phyloP scores from a whole-genome alignment of 2,888 invertebrate genomes.

The Eupeodes luniger region DNA sequence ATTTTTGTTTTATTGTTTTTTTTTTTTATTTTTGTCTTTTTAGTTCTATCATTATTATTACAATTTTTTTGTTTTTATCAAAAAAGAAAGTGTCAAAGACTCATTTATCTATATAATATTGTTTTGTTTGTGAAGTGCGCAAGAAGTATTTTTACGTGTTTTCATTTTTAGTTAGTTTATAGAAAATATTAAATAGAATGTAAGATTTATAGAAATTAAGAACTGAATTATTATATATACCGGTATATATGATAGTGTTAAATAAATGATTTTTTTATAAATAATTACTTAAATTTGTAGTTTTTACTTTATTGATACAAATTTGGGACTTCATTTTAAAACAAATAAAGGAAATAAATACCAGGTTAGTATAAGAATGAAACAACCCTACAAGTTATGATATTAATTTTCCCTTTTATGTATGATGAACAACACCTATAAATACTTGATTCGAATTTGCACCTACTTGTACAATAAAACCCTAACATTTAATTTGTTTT shows the following conservation, averaged over 20 bases:
- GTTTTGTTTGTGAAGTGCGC: conserved; percentile 51
- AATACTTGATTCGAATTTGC: too few species aligned
- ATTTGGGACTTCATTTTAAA: too few species aligned
- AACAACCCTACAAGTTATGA: too few species aligned
- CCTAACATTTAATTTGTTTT: too few species aligned
- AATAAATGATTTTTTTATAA: conserved; percentile 67
- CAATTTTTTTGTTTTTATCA: neutral
- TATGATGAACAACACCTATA: too few species aligned
- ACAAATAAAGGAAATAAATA: too few species aligned
- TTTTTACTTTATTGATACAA: neutral
- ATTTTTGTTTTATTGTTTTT: neutral
- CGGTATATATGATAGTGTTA: conserved; percentile 62
- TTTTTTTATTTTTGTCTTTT: conserved; percentile 33
- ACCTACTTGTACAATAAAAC: too few species aligned
- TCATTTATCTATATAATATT: conserved; percentile 13
- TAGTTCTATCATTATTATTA: neutral
- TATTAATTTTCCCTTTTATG: too few species aligned
- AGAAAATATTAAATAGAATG: conserved; percentile 19
- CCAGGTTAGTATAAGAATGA: too few species aligned
- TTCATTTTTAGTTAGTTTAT: conserved; percentile 54
- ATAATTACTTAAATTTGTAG: conserved; percentile 15
- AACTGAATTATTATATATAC: conserved; percentile 59
- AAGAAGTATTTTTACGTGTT: conserved; percentile 65
- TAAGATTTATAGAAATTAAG: conserved; percentile 51
- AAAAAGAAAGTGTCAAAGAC: conserved; percentile 40